Conservation (phyloP, 2,797 vertebrate species). For the Enteromius treurensis region DNA sequence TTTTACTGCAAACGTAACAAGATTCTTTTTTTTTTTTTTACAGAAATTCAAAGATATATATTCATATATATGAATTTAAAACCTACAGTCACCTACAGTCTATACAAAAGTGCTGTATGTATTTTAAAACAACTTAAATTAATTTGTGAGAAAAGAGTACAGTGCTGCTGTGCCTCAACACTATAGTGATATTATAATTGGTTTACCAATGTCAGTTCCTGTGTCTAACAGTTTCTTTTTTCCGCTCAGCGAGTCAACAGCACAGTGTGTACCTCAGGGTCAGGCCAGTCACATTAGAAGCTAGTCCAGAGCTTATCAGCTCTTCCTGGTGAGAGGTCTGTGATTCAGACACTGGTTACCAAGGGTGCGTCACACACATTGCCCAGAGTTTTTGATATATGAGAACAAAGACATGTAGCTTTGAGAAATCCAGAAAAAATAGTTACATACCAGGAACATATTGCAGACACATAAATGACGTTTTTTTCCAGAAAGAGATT, state of each 20-base stretch:
- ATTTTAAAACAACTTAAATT: not conserved
- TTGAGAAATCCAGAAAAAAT: not conserved
- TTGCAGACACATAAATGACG: not conserved
- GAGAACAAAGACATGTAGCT: not conserved
- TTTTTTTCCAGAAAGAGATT: conserved; percentile 37
- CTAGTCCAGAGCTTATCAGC: conserved; percentile 53
- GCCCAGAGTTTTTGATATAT: not conserved
- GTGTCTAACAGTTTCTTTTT: conserved; percentile 43
- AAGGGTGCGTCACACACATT: conserved; percentile 19
- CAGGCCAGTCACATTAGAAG: conserved; percentile 29
- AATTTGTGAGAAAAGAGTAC: not conserved
- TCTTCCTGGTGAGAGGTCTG: conserved; percentile 58
- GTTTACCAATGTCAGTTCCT: conserved; percentile 41
- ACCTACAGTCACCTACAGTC: not conserved
- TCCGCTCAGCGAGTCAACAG: conserved; percentile 24
- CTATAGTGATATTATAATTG: conserved; percentile 40
- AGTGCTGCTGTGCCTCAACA: conserved; percentile 1
- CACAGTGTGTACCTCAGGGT: conserved; percentile 28
- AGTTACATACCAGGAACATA: not conserved
- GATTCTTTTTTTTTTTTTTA: not conserved
- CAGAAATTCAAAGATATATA: not conserved
- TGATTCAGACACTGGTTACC: conserved; percentile 38
- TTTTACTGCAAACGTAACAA: not conserved
- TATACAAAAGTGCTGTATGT: not conserved
- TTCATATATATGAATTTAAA: too few species aligned